A percentile compares a stretch with the other conserved stretches of the same genome.
These are phyloP conservation scores for Ctenochaetus hawaiiensis DNA, from an alignment of 2,797 vertebrate genomes.

Conservation along the genomic window DNA sequence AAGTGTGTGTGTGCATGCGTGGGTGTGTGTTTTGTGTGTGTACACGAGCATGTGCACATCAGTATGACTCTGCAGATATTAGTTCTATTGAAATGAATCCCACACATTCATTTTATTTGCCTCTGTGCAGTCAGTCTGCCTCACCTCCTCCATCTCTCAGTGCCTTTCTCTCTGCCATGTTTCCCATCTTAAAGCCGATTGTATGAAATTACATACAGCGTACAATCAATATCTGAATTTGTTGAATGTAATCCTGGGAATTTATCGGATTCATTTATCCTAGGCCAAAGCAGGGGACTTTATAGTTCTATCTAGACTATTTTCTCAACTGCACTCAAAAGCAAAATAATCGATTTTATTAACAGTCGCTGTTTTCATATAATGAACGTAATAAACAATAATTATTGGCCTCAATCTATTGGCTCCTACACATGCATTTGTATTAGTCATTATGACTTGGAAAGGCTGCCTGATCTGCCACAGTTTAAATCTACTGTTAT, in stretches of 20 bases:
- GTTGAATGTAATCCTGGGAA: constrained; percentile 59
- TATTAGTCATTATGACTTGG: constrained; percentile 65
- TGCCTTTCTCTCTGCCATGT: constrained; percentile 18
- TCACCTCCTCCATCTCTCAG: constrained; percentile 21
- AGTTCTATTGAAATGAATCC: constrained; percentile 59
- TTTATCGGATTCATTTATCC: constrained; percentile 57
- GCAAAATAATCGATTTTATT: constrained; percentile 69
- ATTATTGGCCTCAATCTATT: constrained; percentile 75
- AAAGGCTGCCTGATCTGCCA: constrained; percentile 52
- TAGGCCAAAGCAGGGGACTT: constrained; percentile 49
- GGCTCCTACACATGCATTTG: constrained; percentile 70
- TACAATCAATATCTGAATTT: constrained; percentile 64
- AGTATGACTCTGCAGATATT: constrained; percentile 45
- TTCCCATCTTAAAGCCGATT: constrained; percentile 40
- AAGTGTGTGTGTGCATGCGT: neutral
- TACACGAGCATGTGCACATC: constrained; percentile 16
- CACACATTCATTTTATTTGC: constrained; percentile 51
- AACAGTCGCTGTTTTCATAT: constrained; percentile 68
- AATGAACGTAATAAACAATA: constrained; percentile 76
- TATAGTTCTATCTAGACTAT: constrained; percentile 37
- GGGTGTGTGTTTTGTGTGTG: constrained; percentile 3
- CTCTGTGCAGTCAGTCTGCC: constrained; percentile 31
- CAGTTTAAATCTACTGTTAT: constrained; percentile 81
- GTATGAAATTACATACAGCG: constrained; percentile 50
- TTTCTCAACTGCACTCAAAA: constrained; percentile 51